Evolutionary conservation across 1,140 invertebrate genomes (phyloP).

Genomic region (Listronotus bonariensis): DNA sequence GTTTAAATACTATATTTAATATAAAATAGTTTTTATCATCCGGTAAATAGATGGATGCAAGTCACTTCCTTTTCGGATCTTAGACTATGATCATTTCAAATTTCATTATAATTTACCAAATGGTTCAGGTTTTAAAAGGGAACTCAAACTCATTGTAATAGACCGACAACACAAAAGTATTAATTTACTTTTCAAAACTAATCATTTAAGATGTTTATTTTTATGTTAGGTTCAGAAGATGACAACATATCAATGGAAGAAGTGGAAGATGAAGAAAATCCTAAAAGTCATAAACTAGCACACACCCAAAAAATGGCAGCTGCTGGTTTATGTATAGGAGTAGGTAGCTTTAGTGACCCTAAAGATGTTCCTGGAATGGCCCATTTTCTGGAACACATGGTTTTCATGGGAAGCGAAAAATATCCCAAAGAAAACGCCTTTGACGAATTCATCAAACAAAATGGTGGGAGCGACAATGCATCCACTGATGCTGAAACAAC

Average conservation of each 20-base stretch:
- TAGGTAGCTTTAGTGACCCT: conserved; percentile 76
- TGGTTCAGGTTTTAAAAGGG: too few relatives aligned
- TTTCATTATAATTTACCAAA: too few relatives aligned
- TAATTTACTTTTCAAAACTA: too few relatives aligned
- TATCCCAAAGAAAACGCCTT: conserved; percentile 87
- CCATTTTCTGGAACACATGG: conserved; percentile 96
- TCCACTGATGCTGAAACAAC: conserved; percentile 84
- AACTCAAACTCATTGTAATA: too few relatives aligned
- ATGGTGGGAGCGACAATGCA: conserved; percentile 82
- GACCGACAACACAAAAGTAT: too few relatives aligned
- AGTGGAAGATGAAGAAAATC: conserved; percentile 46
- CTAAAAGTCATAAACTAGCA: conserved; percentile 30
- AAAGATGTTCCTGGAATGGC: conserved; percentile 82
- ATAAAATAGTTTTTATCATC: too few relatives aligned
- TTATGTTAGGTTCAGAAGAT: conserved; percentile 3
- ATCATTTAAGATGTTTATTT: too few relatives aligned
- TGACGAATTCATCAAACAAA: conserved; percentile 75
- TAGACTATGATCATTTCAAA: too few relatives aligned
- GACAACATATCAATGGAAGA: conserved; percentile 9
- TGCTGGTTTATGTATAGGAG: conserved; percentile 72
- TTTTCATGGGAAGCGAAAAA: conserved; percentile 91
- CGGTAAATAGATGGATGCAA: too few relatives aligned
- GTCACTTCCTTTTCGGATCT: too few relatives aligned
- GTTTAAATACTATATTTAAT: too few relatives aligned
- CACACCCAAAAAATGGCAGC: conserved; percentile 65